Evolutionary conservation across 2,113 vertebrate species (phyloP).

Genomic region (Cnemophilus loriae): DNA sequence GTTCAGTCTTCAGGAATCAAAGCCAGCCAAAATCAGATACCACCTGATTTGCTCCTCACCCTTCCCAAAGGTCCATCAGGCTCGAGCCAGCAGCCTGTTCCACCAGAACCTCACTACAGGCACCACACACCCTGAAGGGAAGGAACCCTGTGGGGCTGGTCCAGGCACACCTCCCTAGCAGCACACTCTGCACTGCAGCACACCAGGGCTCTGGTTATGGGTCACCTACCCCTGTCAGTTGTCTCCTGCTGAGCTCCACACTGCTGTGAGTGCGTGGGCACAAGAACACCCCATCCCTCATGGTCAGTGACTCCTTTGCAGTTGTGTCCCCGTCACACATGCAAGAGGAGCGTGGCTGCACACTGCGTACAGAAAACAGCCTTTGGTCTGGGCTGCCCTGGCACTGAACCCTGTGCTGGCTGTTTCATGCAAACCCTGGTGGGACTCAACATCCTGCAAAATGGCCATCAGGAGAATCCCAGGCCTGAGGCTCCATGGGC

Average conservation of each 20-base stretch:
- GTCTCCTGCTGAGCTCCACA: not conserved
- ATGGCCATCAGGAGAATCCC: not conserved
- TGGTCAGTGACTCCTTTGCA: not conserved
- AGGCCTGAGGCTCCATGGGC: not conserved
- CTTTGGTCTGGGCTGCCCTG: not conserved
- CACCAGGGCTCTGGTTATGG: not conserved
- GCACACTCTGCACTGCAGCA: not conserved
- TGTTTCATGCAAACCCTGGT: not conserved
- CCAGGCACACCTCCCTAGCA: not conserved
- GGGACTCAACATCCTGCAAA: fast-evolving
- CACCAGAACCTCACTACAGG: not conserved
- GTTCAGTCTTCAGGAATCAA: not conserved
- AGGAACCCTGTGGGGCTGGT: not conserved
- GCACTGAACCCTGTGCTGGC: not conserved
- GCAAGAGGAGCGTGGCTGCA: not conserved
- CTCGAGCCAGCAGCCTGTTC: not conserved
- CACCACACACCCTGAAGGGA: not conserved
- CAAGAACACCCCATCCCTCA: not conserved
- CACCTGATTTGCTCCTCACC: not conserved
- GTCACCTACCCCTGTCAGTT: not conserved
- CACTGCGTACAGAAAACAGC: not conserved
- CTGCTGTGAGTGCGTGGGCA: not conserved
- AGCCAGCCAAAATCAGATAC: not conserved
- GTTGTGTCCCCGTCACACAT: fast-evolving
- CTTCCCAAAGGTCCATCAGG: not conserved